phyloP scores from a whole-genome alignment of 2,113 vertebrate genomes.

The Nymphicus hollandicus region DNA sequence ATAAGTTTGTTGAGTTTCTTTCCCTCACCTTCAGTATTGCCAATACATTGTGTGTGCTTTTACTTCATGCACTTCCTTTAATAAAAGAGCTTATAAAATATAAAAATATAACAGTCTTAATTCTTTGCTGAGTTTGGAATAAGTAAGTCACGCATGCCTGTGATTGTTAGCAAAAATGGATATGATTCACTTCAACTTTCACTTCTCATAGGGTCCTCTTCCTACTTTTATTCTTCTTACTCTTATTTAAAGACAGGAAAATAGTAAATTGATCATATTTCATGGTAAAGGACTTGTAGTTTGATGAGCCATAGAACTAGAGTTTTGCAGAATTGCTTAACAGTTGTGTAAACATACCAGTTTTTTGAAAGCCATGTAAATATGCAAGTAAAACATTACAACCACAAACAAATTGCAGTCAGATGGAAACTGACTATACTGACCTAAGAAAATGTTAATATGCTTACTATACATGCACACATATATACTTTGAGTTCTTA shows the following conservation, averaged over 20 bases:
- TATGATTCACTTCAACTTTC: neutral
- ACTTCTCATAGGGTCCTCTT: neutral
- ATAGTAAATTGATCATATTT: neutral
- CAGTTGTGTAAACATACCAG: neutral
- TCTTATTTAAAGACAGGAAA: neutral
- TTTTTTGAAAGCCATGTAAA: neutral
- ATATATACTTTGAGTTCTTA: neutral
- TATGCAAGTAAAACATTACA: neutral
- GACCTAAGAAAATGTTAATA: neutral
- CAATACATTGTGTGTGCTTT: neutral
- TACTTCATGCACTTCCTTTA: neutral
- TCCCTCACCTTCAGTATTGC: neutral
- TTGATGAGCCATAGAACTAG: neutral
- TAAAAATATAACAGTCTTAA: neutral
- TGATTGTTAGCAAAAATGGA: neutral
- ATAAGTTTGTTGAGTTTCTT: neutral
- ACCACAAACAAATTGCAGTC: neutral
- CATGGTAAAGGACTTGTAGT: neutral
- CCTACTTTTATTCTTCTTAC: neutral
- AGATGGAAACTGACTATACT: neutral
- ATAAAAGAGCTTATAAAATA: neutral
- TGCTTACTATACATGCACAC: neutral
- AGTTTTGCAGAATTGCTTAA: neutral
- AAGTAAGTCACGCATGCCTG: neutral
- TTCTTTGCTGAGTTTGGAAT: neutral